Evolutionary conservation across 2,888 invertebrate genomes (phyloP), one percentile per base, ranked within the genome.

Genomic region (Plemyria rubiginata): DNA sequence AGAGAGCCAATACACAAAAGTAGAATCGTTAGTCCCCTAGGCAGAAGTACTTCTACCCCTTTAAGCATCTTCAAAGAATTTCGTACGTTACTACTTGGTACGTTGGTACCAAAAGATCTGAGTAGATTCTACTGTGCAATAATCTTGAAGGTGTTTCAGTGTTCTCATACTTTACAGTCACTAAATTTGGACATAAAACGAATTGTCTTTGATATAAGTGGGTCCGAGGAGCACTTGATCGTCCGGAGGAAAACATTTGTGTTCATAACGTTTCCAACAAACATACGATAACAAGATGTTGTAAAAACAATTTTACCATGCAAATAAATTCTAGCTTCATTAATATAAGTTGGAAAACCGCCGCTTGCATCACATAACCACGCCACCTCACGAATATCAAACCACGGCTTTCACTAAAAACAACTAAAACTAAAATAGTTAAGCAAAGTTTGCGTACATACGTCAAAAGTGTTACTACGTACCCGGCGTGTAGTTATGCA

Each of bases 361-460:
- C 59, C 55, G 28, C 59, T 52, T 60, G 55, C 52, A 55, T 55
- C 54, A 43, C n/a, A 52, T 46, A 40, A 29, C 54, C 57, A 46
- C 56, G 12, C 4, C 49, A 49, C 22, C 41, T 38, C 41, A 48
- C 52, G 48, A 56, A 60, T 64, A 60, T 50, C 28, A 56, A 60
- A 49, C 54, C 60, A 41, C 65, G 54, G 40, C 46, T 43, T 38
- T 57, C 45, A 46, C 60, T 60, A 58, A 60, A 56, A 60, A 43
- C 56, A 60, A 64, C 53, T 59, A 11, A 65, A 41, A 54, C 59
- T 57, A 66, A 62, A 62, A 56, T 64, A 62, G 64, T 65, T 62
- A 66, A 65, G 63, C 62, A 60, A 60, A 60, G 58, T 52, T 43
- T 53, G 68, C 16, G 67, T 51, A 58, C 61, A 54, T 64, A 65